These are phyloP conservation scores for Tapirus indicus DNA, from an alignment of 2,797 vertebrate species.

Conservation along the genomic window DNA sequence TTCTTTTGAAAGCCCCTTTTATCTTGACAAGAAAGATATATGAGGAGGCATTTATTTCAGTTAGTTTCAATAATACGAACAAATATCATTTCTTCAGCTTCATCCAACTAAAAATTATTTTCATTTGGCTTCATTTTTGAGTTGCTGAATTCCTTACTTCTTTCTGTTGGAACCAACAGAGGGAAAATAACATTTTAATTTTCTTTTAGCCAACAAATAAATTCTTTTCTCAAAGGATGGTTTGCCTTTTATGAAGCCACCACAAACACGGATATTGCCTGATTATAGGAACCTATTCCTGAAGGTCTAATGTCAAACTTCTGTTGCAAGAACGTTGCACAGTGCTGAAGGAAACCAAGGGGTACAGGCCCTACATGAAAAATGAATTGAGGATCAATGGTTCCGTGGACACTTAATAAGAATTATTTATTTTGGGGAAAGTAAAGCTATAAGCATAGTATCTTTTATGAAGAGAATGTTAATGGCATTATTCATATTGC, in stretches of 20 bases:
- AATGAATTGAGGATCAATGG: background rate
- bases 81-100: slow-evolving; percentile 54
- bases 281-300: background rate
- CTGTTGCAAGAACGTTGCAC: background rate
- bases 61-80: slow-evolving; percentile 53
- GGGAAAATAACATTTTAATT: slow-evolving; percentile 26
- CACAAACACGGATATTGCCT: background rate
- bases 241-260: slow-evolving; percentile 16
- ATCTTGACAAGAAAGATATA: slow-evolving; percentile 24
- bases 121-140: slow-evolving; percentile 47
- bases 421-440: slow-evolving; percentile 12
- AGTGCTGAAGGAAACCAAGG: background rate
- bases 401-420: background rate
- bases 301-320: slow-evolving; percentile 12
- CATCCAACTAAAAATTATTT: slow-evolving; percentile 47
- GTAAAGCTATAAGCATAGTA: background rate
- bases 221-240: background rate
- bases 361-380: background rate
- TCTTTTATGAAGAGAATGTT: background rate
- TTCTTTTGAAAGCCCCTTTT: slow-evolving; percentile 43
- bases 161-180: slow-evolving; percentile 32
- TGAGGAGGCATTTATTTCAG: slow-evolving; percentile 8
- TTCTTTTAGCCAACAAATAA: slow-evolving; percentile 38
- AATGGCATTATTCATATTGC: background rate
- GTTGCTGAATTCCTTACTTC: background rate